These are phyloP conservation scores for Cheilosia pagana DNA, from an alignment of 2,888 invertebrate genomes.

Conservation along the genomic window DNA sequence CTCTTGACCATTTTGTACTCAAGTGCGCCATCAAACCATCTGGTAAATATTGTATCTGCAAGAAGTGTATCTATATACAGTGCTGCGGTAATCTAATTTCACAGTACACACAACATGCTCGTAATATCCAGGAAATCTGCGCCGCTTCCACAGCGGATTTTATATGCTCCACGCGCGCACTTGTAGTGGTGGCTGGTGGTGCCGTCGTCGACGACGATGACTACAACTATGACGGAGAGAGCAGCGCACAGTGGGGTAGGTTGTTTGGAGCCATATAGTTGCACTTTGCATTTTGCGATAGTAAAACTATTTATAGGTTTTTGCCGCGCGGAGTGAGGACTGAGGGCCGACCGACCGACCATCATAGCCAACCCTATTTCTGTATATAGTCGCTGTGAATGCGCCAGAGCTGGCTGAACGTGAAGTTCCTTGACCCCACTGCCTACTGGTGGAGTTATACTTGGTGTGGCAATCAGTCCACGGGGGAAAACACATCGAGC, in stretches of 20 bases:
- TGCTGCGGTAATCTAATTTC: slow-evolving; percentile 70
- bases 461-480: slow-evolving; percentile 59
- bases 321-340: slow-evolving; percentile 51
- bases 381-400: slow-evolving; percentile 63
- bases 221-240: slow-evolving; percentile 25
- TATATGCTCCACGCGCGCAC: slow-evolving; percentile 44
- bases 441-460: slow-evolving; percentile 49
- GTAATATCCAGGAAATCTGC: slow-evolving; percentile 72
- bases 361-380: slow-evolving; percentile 69
- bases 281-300: slow-evolving; percentile 75
- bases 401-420: slow-evolving; percentile 50
- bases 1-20: slow-evolving; percentile 72
- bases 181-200: slow-evolving; percentile 46
- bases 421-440: slow-evolving; percentile 69
- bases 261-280: slow-evolving; percentile 70
- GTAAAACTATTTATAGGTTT: slow-evolving; percentile 72
- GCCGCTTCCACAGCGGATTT: slow-evolving; percentile 48
- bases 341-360: slow-evolving; percentile 46
- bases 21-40: slow-evolving; percentile 39
- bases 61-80: slow-evolving; percentile 1
- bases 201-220: slow-evolving; percentile 25
- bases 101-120: slow-evolving; percentile 42
- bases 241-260: slow-evolving; percentile 64
- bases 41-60: slow-evolving; percentile 30
- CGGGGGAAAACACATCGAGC: slow-evolving; percentile 32